Base-by-base conservation (phyloP, 2,888 invertebrate species). In the Meliscaeva auricollis region DNA sequence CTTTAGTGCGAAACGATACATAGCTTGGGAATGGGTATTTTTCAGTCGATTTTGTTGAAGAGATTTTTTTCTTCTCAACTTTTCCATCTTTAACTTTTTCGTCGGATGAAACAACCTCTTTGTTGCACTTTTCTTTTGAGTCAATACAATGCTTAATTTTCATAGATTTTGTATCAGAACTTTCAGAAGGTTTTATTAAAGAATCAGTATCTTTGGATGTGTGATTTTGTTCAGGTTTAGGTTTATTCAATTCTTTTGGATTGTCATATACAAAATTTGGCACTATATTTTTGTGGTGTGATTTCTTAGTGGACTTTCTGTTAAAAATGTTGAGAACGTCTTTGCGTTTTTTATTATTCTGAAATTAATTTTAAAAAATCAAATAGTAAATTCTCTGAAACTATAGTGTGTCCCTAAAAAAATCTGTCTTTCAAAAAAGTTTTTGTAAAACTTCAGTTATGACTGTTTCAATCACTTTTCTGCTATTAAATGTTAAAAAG, bases 301-400 rank as follows among this genome's bases (percentile, higher is more conserved):
- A 35, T 41, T 41, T n/a, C n/a, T n/a, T n/a, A n/a, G n/a, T 38
- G 38, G 7, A 5, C 2, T 38, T 60, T 60, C 3, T 41, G 3
- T 41, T 15, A 8, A 60, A 26, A 15, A 2, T 8, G 0, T 15
- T 60, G 4, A 41, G 41, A 26, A 60, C 20, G n/a, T 44, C 41
- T 15, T 60, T 44, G 15, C 62, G 62, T 20, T 62, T 44, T 30
- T 62, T 62, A 11, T 44, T 62, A 15, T 62, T 62, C 62, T 62
- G 26, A 30, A 62, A 62, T n/a, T n/a, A n/a, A n/a, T n/a, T n/a
- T n/a, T n/a, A n/a, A n/a, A n/a, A n/a, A n/a, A n/a, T n/a, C n/a
- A n/a, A n/a, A n/a, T n/a, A n/a, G n/a, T n/a, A n/a, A n/a, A n/a
- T n/a, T n/a, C n/a, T n/a, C n/a, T n/a, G n/a, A n/a, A n/a, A n/a